Evolutionary conservation across 2,888 invertebrate genomes (phyloP).

Genomic region (Deladenus siricidicola): DNA sequence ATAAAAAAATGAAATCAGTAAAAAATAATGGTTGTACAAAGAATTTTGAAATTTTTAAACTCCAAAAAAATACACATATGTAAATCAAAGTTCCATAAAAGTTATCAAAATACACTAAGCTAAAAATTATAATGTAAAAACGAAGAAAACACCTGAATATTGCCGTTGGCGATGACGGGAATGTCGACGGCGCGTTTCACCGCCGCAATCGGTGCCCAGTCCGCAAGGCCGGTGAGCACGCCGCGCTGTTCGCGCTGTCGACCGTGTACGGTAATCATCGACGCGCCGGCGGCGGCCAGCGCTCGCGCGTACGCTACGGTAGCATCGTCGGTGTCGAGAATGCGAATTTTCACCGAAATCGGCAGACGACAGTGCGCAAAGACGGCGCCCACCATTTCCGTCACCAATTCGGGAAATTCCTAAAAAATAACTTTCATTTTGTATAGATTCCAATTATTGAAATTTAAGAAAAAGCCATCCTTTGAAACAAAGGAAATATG

Average conservation of each 20-base stretch:
- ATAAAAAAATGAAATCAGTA: too few relatives aligned
- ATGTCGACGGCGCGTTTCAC: constrained; percentile 78
- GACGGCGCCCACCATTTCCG: constrained; percentile 23
- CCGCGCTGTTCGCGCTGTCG: constrained; percentile 68
- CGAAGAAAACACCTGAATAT: constrained; percentile 69
- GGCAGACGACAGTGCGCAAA: constrained; percentile 61
- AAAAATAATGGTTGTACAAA: too few relatives aligned
- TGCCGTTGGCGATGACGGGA: constrained; percentile 94
- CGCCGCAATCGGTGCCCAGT: constrained; percentile 83
- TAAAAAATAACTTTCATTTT: constrained; percentile 1
- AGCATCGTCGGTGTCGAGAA: constrained; percentile 71
- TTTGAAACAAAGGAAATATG: too few relatives aligned
- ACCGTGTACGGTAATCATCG: constrained; percentile 81
- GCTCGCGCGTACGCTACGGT: constrained; percentile 85
- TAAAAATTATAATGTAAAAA: too few relatives aligned
- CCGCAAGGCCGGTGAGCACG: constrained; percentile 81
- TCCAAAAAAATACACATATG: too few relatives aligned
- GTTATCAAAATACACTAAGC: too few relatives aligned
- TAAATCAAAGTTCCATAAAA: too few relatives aligned
- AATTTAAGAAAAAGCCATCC: constrained; percentile 14
- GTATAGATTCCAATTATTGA: background rate
- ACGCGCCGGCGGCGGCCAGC: constrained; percentile 83
- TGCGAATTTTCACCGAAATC: constrained; percentile 90
- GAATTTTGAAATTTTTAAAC: too few relatives aligned
- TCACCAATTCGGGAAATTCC: constrained; percentile 28